Evolutionary conservation across 2,888 invertebrate genomes (phyloP).

Genomic region (Hirudinaria manillensis): DNA sequence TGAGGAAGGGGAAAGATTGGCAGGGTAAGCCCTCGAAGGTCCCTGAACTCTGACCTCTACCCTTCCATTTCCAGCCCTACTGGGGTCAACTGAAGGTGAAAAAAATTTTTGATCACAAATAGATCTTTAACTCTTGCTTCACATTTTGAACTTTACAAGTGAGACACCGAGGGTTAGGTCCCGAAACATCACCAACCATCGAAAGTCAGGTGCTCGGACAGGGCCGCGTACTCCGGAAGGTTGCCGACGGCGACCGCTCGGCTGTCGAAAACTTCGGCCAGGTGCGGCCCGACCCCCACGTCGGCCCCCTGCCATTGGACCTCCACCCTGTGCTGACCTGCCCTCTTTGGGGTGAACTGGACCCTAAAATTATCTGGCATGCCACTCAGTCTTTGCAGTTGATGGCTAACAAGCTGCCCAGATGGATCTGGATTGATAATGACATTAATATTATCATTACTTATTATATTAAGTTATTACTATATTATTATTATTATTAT

Average conservation of each 20-base stretch:
- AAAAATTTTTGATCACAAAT: not conserved
- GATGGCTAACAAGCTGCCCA: not conserved
- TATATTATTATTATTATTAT: not conserved
- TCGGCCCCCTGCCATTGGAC: constrained; percentile 92
- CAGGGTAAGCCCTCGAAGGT: not conserved
- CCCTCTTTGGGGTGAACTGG: not conserved
- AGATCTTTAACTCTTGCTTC: too few species aligned
- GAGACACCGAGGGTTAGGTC: not conserved
- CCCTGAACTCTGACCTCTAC: constrained; percentile 1
- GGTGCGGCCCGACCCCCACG: constrained; percentile 95
- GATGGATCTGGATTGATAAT: not conserved
- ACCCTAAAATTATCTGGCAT: not conserved
- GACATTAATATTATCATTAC: not conserved
- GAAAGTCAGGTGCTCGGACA: not conserved
- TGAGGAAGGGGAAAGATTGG: constrained; percentile 9
- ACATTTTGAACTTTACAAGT: too few species aligned
- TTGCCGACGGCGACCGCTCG: not conserved
- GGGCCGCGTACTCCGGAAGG: not conserved
- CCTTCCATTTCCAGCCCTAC: constrained; percentile 7
- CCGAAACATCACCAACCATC: not conserved
- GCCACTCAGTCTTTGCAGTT: not conserved
- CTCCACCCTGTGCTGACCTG: constrained; percentile 10
- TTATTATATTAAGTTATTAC: not conserved
- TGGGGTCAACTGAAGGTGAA: not conserved
- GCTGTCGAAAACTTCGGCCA: constrained; percentile 82